phyloP scores from a whole-genome alignment of 2,888 invertebrate genomes.

The Calameuta pallipes region DNA sequence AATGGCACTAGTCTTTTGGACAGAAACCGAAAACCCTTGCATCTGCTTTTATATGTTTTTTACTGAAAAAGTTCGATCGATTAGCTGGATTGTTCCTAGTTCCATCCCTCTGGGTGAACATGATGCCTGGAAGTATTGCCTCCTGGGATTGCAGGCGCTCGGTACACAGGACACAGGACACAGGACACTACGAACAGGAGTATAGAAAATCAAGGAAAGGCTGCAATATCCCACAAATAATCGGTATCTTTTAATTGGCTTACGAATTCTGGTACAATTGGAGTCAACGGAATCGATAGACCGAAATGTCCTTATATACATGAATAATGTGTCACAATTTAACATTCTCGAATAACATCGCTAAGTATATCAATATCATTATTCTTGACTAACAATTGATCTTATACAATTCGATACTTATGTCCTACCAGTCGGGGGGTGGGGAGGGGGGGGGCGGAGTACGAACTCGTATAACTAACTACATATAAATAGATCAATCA shows the following conservation, averaged over 20 bases:
- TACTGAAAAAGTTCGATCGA: background rate
- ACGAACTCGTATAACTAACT: background rate
- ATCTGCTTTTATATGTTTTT: too few relatives aligned
- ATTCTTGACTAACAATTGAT: conserved; percentile 45
- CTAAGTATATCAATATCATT: conserved; percentile 28
- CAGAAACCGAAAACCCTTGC: too few relatives aligned
- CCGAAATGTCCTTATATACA: conserved; percentile 47
- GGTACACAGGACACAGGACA: background rate
- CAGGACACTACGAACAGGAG: background rate
- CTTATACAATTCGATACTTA: conserved; percentile 46
- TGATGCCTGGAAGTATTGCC: background rate
- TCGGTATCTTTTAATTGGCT: conserved; percentile 46
- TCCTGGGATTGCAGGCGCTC: background rate
- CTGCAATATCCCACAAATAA: conserved; percentile 43
- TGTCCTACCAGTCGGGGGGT: conserved; percentile 36
- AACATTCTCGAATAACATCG: conserved; percentile 43
- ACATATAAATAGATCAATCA: background rate
- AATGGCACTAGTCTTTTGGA: too few relatives aligned
- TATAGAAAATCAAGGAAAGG: background rate
- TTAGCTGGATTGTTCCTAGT: background rate
- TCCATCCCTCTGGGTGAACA: background rate
- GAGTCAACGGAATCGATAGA: conserved; percentile 46
- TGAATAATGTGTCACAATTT: conserved; percentile 43
- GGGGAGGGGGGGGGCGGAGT: too few relatives aligned
- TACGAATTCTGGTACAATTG: conserved; percentile 55